Percentiles rank a stretch among this genome's conserved stretches.
These are phyloP conservation scores for Syrrhaptes paradoxus DNA, from an alignment of 2,113 vertebrate genomes.

Conservation along the genomic window DNA sequence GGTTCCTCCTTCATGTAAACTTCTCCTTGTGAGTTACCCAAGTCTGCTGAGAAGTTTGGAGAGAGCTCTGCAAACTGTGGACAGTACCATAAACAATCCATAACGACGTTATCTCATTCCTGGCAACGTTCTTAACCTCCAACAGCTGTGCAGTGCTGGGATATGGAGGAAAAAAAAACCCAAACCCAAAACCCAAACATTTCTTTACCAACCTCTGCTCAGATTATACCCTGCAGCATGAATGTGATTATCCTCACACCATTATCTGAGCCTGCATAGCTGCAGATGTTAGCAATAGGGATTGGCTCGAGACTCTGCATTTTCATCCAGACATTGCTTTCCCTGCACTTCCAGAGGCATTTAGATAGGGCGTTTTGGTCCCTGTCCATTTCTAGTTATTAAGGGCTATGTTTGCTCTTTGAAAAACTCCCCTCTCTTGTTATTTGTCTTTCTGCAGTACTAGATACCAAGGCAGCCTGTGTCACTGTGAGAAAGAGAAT, in stretches of 20 bases:
- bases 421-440: not conserved
- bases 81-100: not conserved
- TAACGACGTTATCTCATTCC: not conserved
- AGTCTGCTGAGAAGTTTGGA: not conserved
- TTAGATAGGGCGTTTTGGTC: not conserved
- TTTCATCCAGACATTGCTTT: constrained; percentile 17
- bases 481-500: not conserved
- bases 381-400: constrained; percentile 10
- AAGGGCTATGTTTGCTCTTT: not conserved
- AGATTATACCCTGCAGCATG: not conserved
- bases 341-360: not conserved
- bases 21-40: not conserved
- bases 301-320: not conserved
- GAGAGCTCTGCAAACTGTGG: not conserved
- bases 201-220: constrained; percentile 10
- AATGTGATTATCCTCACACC: not conserved
- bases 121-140: not conserved
- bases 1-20: not conserved
- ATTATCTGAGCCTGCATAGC: constrained; percentile 33
- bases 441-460: constrained; percentile 18
- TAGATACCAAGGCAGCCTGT: not conserved
- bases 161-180: not conserved
- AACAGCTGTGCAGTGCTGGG: not conserved
- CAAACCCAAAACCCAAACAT: not conserved
- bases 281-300: constrained; percentile 32